Evolutionary conservation across 2,113 vertebrate genomes (phyloP).

Genomic region (Onychorhynchus coronatus): DNA sequence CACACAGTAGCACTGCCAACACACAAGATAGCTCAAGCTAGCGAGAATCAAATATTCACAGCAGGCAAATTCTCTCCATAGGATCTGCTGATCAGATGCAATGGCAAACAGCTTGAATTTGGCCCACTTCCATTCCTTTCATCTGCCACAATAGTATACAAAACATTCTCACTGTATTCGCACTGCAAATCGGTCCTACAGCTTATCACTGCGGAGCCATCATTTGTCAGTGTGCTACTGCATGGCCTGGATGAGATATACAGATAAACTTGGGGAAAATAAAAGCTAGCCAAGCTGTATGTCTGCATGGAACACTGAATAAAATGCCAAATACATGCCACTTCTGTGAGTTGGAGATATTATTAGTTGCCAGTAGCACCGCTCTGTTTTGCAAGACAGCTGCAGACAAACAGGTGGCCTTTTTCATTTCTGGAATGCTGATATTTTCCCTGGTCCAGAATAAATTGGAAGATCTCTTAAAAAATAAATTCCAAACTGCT

Average conservation of each 20-base stretch:
- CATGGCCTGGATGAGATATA: conserved; percentile 9
- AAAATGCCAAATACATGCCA: not conserved
- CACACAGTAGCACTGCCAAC: not conserved
- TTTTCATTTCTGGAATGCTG: conserved; percentile 13
- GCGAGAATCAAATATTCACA: conserved; percentile 49
- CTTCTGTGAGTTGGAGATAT: conserved; percentile 1
- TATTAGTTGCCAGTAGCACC: not conserved
- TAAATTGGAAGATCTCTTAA: not conserved
- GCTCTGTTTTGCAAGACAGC: conserved; percentile 11
- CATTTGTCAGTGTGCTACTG: conserved; percentile 6
- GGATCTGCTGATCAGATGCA: conserved; percentile 66
- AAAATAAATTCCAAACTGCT: not conserved
- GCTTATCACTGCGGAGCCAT: conserved; percentile 32
- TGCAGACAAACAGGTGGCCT: conserved; percentile 41
- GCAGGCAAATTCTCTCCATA: conserved; percentile 66
- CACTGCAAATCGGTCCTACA: not conserved
- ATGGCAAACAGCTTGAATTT: conserved; percentile 41
- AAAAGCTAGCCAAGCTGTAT: conserved; percentile 12
- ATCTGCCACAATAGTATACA: conserved; percentile 10
- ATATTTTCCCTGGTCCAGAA: conserved; percentile 29
- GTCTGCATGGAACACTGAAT: not conserved
- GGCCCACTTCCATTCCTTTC: conserved; percentile 25
- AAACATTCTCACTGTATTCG: conserved; percentile 29
- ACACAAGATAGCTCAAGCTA: not conserved
- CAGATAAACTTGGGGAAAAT: conserved; percentile 46